Evolutionary conservation across 2,888 invertebrate genomes (phyloP).

Genomic region (Willowsia nigromaculata): DNA sequence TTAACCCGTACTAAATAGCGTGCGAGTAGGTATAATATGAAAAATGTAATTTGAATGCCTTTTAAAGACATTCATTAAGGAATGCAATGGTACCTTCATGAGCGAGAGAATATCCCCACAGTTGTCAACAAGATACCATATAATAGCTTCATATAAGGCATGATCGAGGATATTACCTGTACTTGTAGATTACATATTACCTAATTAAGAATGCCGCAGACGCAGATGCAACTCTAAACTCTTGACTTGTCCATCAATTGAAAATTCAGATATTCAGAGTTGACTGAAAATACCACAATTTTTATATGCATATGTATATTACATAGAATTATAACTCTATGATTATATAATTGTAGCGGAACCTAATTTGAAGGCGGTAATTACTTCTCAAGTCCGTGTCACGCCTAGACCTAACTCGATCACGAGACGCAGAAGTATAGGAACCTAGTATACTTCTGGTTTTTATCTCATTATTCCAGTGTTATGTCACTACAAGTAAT

Average conservation of each 20-base stretch:
- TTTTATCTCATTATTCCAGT: too few relatives aligned
- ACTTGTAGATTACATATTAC: conserved; percentile 26
- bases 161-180: conserved; percentile 2
- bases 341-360: too few relatives aligned
- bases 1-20: too few relatives aligned
- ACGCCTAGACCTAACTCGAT: too few relatives aligned
- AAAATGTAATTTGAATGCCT: conserved; percentile 35
- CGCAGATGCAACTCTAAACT: background rate
- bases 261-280: background rate
- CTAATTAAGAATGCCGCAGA: background rate
- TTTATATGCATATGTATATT: too few relatives aligned
- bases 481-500: too few relatives aligned
- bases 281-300: too few relatives aligned
- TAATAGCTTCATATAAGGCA: conserved; percentile 18
- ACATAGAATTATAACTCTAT: too few relatives aligned
- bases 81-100: background rate
- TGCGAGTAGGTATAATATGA: background rate
- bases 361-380: too few relatives aligned
- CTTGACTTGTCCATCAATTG: background rate
- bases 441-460: too few relatives aligned
- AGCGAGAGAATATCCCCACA: background rate
- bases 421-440: too few relatives aligned
- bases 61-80: conserved; percentile 39
- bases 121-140: conserved; percentile 36
- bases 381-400: background rate